Evolutionary conservation across 2,113 vertebrate species (phyloP).

Genomic region (Apaloderma vittatum): DNA sequence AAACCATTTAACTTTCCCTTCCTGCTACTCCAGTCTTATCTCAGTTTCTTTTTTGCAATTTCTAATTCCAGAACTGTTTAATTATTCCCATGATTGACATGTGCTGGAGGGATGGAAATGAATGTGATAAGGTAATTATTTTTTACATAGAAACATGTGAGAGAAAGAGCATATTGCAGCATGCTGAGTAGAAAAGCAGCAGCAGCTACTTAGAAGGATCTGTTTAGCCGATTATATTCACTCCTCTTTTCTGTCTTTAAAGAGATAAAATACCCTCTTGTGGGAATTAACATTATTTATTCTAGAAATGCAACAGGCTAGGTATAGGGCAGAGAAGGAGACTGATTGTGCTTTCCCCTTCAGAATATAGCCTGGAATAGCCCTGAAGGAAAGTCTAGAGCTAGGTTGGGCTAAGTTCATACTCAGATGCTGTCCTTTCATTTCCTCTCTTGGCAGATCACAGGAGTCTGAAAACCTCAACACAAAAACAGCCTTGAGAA

Average conservation of each 20-base stretch:
- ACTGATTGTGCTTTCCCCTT: background rate
- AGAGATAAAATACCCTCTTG: background rate
- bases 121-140: background rate
- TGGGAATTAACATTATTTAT: background rate
- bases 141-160: background rate
- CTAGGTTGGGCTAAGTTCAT: background rate
- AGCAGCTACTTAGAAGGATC: background rate
- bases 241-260: background rate
- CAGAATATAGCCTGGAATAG: background rate
- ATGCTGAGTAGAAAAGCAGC: background rate
- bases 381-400: background rate
- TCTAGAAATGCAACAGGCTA: background rate
- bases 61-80: background rate
- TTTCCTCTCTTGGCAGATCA: background rate
- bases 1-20: background rate
- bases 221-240: background rate
- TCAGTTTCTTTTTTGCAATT: background rate
- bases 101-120: background rate
- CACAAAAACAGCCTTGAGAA: background rate
- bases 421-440: background rate
- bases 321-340: background rate
- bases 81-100: background rate
- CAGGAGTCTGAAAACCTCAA: background rate
- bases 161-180: background rate
- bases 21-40: background rate